Percentiles rank a stretch among this genome's conserved stretches.
Conservation (phyloP, 2,113 vertebrate species). For the Hucho hucho region DNA sequence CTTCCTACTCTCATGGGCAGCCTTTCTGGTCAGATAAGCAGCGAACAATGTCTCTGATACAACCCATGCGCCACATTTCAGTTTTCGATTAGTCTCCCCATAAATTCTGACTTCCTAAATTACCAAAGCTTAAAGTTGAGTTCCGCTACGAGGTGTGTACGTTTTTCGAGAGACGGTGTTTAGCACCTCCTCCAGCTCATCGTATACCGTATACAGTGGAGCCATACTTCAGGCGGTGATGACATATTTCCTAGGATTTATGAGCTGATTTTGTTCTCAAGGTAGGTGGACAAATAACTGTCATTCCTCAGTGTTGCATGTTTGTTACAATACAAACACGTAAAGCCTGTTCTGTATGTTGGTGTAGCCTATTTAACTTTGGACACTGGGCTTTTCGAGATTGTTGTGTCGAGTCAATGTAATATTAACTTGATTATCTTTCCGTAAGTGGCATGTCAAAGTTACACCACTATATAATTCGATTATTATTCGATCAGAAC, state of each 20-base stretch:
- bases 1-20: background rate
- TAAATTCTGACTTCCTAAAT: background rate
- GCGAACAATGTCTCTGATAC: too few species aligned
- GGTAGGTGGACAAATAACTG: constrained; percentile 50
- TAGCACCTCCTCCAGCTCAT: constrained; percentile 49
- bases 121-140: too few species aligned
- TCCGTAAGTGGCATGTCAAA: too few species aligned
- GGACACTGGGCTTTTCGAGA: background rate
- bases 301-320: background rate
- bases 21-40: too few species aligned
- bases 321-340: background rate
- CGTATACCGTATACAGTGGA: constrained; percentile 5
- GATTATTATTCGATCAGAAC: background rate
- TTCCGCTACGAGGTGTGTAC: constrained; percentile 1
- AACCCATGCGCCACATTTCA: too few species aligned
- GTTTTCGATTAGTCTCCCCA: too few species aligned
- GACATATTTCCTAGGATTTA: constrained; percentile 35
- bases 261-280: constrained; percentile 25
- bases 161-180: background rate
- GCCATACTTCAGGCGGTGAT: constrained; percentile 27
- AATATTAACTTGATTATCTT: background rate
- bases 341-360: background rate
- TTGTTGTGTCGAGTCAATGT: background rate
- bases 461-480: background rate
- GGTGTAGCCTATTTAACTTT: background rate